Base-by-base conservation (phyloP, 2,797 vertebrate species). In the Pterois miles region DNA sequence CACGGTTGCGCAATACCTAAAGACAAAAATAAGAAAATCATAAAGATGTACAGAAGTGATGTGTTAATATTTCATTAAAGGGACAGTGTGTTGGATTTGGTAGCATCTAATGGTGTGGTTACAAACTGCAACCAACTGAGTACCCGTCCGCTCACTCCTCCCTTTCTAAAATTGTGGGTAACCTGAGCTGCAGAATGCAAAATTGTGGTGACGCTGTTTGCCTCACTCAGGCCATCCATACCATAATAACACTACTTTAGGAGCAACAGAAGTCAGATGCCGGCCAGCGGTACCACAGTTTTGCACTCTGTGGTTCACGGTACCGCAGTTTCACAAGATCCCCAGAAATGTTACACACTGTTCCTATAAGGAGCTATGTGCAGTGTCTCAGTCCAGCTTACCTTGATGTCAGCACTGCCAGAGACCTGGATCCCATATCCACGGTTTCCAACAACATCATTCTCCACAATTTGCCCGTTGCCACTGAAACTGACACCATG, bases 1-100 rank as follows among this genome's bases (percentile, higher is more conserved):
- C 95, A 22, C 97, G 96, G 87, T 97, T 98, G 70, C 96, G 96
- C 75, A 96, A 87, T 5, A 97, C 95, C 97, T 98, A 67, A 29
- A 76, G n/a, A 80, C 6, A 53, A 48, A 56, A 73, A 66, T 6
- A 48, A 66, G 10, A 13, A 56, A 71, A 68, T 1, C 7, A 72
- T 6, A 27, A 31, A 60, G 69, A 27, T 20, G 12, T 11, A 34
- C 16, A 48, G 18, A 36, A 65, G 7, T 25, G 3, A 57, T 52
- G 6, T 23, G 29, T 46, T 54, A 8, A 43, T 23, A 57, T 36
- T 38, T 34, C 5, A 63, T 31, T 50, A 0, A 22, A 22, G 18
- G 43, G 20, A 48, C 43, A 50, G 48, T 50, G 48, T 50, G 48
- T 22, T 20, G 43, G 8, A 48, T 48, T 48, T 48, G 3, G 40